phyloP scores from a whole-genome alignment of 2,113 vertebrate genomes.

The Brevimyrus niger region DNA sequence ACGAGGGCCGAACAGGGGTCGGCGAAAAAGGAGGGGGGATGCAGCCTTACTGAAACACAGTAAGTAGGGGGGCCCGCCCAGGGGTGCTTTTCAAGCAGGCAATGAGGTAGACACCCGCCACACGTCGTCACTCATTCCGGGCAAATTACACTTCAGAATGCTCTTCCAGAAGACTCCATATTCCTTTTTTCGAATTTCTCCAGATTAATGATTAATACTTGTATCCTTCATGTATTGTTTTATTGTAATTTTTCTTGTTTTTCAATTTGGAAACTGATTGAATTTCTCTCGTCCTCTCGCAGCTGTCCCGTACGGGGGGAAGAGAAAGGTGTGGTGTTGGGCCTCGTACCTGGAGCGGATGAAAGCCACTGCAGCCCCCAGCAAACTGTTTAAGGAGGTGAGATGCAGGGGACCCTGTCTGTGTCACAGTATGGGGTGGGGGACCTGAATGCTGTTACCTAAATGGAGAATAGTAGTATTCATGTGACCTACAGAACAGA shows the following conservation, averaged over 20 bases:
- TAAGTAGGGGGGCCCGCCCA: slow-evolving; percentile 43
- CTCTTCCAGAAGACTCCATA: not conserved
- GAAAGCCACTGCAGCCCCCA: slow-evolving; percentile 40
- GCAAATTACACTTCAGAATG: not conserved
- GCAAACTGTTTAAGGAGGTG: slow-evolving; percentile 50
- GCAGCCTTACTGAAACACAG: slow-evolving; percentile 66
- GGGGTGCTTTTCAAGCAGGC: not conserved
- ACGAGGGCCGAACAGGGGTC: slow-evolving; percentile 64
- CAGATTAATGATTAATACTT: not conserved
- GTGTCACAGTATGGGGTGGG: not conserved
- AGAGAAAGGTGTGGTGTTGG: slow-evolving; percentile 47
- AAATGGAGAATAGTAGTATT: not conserved
- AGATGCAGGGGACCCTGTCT: not conserved
- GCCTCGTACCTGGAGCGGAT: slow-evolving; percentile 48
- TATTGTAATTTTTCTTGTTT: not conserved
- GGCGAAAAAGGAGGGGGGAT: slow-evolving; percentile 71
- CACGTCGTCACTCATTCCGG: not conserved
- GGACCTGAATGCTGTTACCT: not conserved
- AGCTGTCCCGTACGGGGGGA: slow-evolving; percentile 43
- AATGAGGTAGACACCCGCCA: not conserved
- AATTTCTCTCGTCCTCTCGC: not conserved
- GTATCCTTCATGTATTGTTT: not conserved
- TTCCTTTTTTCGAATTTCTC: not conserved
- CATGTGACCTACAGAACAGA: not conserved
- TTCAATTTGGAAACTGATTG: not conserved